These are phyloP conservation scores for Cotesia congregata DNA, from an alignment of 2,888 invertebrate genomes.

Conservation along the genomic window DNA sequence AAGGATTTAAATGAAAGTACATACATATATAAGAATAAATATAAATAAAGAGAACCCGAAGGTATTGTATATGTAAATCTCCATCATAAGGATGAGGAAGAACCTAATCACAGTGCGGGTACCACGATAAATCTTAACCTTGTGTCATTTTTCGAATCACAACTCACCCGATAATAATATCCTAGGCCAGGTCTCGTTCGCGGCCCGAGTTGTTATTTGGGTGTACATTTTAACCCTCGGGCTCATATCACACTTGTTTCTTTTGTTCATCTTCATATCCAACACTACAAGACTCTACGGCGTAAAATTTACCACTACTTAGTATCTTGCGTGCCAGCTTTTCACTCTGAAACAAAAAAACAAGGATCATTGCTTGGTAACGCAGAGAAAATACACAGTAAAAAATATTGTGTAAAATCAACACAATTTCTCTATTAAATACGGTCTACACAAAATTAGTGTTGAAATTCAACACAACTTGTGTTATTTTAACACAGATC, in stretches of 20 bases:
- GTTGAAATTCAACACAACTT: no score
- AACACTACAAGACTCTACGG: neutral
- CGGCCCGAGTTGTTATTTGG: slow-evolving; percentile 66
- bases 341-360: neutral
- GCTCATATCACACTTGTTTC: slow-evolving; percentile 57
- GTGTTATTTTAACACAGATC: no score
- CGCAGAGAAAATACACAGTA: neutral
- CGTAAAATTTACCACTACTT: neutral
- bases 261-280: neutral
- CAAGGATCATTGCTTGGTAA: neutral
- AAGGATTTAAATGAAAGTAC: neutral
- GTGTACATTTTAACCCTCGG: slow-evolving; percentile 58
- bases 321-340: slow-evolving; percentile 14
- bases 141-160: slow-evolving; percentile 66
- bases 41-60: slow-evolving; percentile 25
- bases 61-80: slow-evolving; percentile 53
- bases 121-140: slow-evolving; percentile 61
- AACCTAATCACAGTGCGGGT: slow-evolving; percentile 66
- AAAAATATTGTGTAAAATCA: no score
- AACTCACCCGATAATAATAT: slow-evolving; percentile 68
- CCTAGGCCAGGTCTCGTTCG: slow-evolving; percentile 50
- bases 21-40: slow-evolving; percentile 30
- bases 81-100: slow-evolving; percentile 54
- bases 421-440: no score
- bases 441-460: no score